Conservation (phyloP, 2,888 invertebrate genomes). For the Pycnomerus fuliginosus region DNA sequence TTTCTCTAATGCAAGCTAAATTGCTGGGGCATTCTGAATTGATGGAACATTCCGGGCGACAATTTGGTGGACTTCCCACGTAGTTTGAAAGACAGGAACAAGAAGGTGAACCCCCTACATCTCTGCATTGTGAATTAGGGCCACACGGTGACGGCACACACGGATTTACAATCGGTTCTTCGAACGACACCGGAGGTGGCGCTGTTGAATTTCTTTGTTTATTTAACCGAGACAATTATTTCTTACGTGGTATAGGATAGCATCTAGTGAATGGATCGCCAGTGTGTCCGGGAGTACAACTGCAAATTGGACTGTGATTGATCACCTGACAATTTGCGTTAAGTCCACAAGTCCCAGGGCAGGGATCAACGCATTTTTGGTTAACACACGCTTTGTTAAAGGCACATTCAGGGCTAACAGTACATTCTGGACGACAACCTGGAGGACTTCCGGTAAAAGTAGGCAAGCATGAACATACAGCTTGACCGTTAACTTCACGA, state of each 20-base stretch:
- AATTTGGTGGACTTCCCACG: conserved; percentile 58
- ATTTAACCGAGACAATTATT: conserved; percentile 10
- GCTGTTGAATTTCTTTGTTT: conserved; percentile 23
- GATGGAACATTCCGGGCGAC: conserved; percentile 58
- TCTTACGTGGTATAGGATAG: conserved; percentile 50
- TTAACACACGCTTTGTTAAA: conserved; percentile 65
- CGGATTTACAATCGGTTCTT: conserved; percentile 47
- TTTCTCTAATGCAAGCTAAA: conserved; percentile 56
- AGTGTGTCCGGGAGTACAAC: conserved; percentile 61
- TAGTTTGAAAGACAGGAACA: conserved; percentile 58
- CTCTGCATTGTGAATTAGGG: conserved; percentile 58
- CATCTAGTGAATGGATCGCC: conserved; percentile 69
- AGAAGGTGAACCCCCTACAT: conserved; percentile 54
- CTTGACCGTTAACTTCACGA: conserved; percentile 65
- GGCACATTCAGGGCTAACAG: conserved; percentile 66
- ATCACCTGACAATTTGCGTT: conserved; percentile 60
- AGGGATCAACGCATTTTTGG: conserved; percentile 71
- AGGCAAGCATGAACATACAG: conserved; percentile 70
- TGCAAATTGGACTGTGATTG: conserved; percentile 64
- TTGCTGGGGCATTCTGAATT: conserved; percentile 58
- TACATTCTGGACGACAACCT: conserved; percentile 67
- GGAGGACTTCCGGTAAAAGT: conserved; percentile 69
- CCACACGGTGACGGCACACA: conserved; percentile 62
- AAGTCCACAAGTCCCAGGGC: conserved; percentile 69
- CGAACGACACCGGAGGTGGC: conserved; percentile 28